phyloP scores from a whole-genome alignment of 2,888 invertebrate genomes.

The Glyphotaelius pellucidus region DNA sequence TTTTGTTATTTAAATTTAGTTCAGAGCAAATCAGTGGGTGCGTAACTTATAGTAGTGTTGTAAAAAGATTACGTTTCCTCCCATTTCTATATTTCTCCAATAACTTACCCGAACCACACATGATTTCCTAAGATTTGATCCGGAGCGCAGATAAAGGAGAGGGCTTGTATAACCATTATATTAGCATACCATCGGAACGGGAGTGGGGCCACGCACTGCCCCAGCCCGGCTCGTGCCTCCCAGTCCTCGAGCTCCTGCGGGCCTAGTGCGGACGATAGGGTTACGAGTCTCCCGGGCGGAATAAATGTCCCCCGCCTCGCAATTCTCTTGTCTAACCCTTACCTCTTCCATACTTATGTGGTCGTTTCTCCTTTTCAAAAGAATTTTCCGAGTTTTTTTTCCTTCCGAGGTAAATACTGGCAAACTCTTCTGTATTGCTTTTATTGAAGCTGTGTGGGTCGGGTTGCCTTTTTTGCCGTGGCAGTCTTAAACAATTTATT shows the following conservation, averaged over 20 bases:
- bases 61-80: conserved; percentile 61
- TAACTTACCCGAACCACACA: conserved; percentile 63
- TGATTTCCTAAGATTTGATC: conserved; percentile 66
- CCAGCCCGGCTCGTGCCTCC: neutral
- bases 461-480: conserved; percentile 42
- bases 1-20: neutral
- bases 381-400: conserved; percentile 51
- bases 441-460: conserved; percentile 53
- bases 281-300: conserved; percentile 66
- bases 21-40: conserved; percentile 31
- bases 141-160: conserved; percentile 62
- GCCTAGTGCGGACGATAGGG: conserved; percentile 66
- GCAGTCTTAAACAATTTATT: conserved; percentile 54
- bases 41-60: conserved; percentile 46
- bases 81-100: conserved; percentile 58
- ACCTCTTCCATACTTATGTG: conserved; percentile 60
- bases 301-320: conserved; percentile 66
- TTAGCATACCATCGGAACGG: conserved; percentile 63
- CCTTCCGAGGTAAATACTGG: conserved; percentile 55
- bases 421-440: conserved; percentile 55
- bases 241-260: conserved; percentile 55
- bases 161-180: conserved; percentile 65
- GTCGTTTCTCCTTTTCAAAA: conserved; percentile 54
- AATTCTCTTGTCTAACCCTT: conserved; percentile 65
- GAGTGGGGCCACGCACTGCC: conserved; percentile 54